These are phyloP conservation scores for Danaus plexippus DNA, from an alignment of 1,140 invertebrate genomes.

Conservation along the genomic window DNA sequence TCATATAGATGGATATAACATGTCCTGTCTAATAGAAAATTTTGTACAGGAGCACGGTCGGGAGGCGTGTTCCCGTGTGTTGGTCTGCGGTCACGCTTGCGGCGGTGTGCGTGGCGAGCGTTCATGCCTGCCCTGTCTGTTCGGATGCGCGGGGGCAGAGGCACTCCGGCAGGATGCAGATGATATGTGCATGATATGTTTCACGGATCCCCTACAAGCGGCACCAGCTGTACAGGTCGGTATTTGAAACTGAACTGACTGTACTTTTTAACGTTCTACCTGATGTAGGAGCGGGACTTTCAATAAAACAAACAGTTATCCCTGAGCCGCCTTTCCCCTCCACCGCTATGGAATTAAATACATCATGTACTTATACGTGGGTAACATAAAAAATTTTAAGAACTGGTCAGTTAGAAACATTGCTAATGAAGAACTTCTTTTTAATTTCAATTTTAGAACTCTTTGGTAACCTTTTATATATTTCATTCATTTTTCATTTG, in stretches of 20 bases:
- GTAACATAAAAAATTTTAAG: too few relatives aligned
- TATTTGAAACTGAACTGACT: not conserved
- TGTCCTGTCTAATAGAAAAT: not conserved
- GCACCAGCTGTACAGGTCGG: constrained; percentile 92
- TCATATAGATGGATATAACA: too few relatives aligned
- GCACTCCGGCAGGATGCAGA: constrained; percentile 94
- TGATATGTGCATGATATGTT: constrained; percentile 99
- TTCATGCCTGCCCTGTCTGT: constrained; percentile 90
- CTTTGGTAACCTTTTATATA: too few relatives aligned
- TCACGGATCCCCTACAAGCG: constrained; percentile 94
- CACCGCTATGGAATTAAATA: too few relatives aligned
- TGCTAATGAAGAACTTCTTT: too few relatives aligned
- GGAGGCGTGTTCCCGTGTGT: constrained; percentile 87
- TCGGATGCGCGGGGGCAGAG: constrained; percentile 79
- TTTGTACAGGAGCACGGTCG: constrained; percentile 82
- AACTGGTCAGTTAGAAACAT: too few relatives aligned
- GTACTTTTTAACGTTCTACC: not conserved
- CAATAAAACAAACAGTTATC: too few relatives aligned
- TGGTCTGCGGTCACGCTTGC: constrained; percentile 93
- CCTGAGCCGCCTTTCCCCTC: too few relatives aligned
- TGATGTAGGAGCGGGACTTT: too few relatives aligned
- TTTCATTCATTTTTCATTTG: too few relatives aligned
- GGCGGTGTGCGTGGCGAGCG: constrained; percentile 90
- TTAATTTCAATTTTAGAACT: too few relatives aligned
- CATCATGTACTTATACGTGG: too few relatives aligned